Conservation (phyloP, 1,140 invertebrate species). For the Sesamia nonagrioides region DNA sequence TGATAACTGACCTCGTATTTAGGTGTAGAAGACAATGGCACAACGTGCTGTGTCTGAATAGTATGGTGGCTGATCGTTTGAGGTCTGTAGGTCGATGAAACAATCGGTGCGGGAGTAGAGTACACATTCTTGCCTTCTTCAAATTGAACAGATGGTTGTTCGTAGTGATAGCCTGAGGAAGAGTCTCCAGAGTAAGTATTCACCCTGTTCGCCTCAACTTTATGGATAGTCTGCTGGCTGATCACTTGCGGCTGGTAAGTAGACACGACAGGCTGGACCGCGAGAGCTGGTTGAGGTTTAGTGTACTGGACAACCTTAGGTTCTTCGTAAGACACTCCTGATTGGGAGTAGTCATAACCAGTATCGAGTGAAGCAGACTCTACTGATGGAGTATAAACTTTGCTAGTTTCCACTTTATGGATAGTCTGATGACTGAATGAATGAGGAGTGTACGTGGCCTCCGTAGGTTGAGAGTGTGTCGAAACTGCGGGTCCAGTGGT, state of each 20-base stretch:
- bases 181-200: slow-evolving; percentile 67
- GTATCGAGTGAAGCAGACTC: slow-evolving; percentile 42
- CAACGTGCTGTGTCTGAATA: slow-evolving; percentile 62
- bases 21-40: slow-evolving; percentile 74
- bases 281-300: slow-evolving; percentile 55
- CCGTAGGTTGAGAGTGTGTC: slow-evolving; percentile 66
- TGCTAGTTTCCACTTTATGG: slow-evolving; percentile 69
- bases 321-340: slow-evolving; percentile 59
- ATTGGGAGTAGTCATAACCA: slow-evolving; percentile 58
- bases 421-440: slow-evolving; percentile 75
- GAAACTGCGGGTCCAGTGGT: slow-evolving; percentile 78
- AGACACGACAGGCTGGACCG: slow-evolving; percentile 56
- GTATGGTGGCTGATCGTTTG: slow-evolving; percentile 71
- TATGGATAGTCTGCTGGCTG: slow-evolving; percentile 68
- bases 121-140: slow-evolving; percentile 62
- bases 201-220: slow-evolving; percentile 65
- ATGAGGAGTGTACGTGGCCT: slow-evolving; percentile 61
- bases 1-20: slow-evolving; percentile 68
- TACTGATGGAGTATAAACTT: slow-evolving; percentile 61
- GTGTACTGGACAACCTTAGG: slow-evolving; percentile 67
- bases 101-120: slow-evolving; percentile 59
- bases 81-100: slow-evolving; percentile 63
- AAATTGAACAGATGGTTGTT: slow-evolving; percentile 60
- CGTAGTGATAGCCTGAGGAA: slow-evolving; percentile 60
- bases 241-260: slow-evolving; percentile 63